Evolutionary conservation across 2,888 invertebrate species (phyloP), one percentile per base, ranked within the genome.

Genomic region (Caenorhabditis sp.): DNA sequence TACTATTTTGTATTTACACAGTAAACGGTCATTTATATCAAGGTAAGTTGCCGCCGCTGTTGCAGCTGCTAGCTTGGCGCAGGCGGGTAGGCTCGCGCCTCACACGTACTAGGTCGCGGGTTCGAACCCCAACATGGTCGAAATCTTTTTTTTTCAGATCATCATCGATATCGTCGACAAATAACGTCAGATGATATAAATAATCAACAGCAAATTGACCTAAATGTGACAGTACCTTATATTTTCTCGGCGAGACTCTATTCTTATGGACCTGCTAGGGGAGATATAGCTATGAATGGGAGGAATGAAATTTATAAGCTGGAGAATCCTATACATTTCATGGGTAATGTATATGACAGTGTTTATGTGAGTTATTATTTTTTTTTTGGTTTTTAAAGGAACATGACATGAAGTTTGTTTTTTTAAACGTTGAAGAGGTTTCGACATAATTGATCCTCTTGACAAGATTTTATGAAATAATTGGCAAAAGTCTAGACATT

Each of bases 161-260:
- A 75, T 31, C 60, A 59, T 49, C 63, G 77, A 25, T 75, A 77
- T 63, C 63, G 70, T 20, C 67, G 83, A n/a, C 63, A 76, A 64
- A 61, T 75, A 7, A 43, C 43, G 12, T 53, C 63, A 12, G 72
- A 76, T 31, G 72, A 67, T 38, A 61, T 65, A 7, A 61, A 61
- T 23, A 14, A 14, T 43, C 43, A 43, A 43, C 74, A 67, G 17
- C 81, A 81, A 59, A 81, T 86, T 20, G 86, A 86, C 53, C 74
- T 87, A 58, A 87, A 87, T 70, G 80, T 81, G 53, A 85, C 85
- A 2, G 87, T 87, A 26, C 87, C 87, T 10, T 87, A 87, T 68
- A 87, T 87, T 21, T 87, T 87, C 81, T 81, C 82, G 20, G 87
- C 87, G 23, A 70, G 87, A 27, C 73, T 88, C 7, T 87, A 87